Conservation (phyloP, 2,797 vertebrate species). For the Mormyrus hasselquistii region DNA sequence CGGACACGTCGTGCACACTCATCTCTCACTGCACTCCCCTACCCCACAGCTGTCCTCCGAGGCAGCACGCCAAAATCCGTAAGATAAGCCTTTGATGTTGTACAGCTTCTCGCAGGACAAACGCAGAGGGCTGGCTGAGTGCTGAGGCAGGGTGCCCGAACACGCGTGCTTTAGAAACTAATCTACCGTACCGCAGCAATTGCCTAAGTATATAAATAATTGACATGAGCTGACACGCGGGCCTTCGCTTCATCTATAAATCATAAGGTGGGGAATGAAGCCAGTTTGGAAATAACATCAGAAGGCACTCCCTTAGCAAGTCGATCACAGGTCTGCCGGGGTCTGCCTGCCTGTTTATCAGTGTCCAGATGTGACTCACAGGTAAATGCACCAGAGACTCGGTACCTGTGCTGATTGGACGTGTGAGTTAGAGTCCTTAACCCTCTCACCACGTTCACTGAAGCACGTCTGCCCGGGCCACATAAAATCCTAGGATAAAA, state of each 20-base stretch:
- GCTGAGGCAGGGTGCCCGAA: neutral
- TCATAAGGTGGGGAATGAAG: constrained; percentile 2
- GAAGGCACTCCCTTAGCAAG: neutral
- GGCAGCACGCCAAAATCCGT: neutral
- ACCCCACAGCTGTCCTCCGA: neutral
- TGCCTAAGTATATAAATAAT: constrained; percentile 11
- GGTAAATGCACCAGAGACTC: neutral
- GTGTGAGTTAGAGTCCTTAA: neutral
- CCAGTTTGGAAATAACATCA: constrained; percentile 12
- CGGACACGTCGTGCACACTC: neutral
- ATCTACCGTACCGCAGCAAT: constrained; percentile 1
- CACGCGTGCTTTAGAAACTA: constrained; percentile 5
- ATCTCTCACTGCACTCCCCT: neutral
- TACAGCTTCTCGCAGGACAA: neutral
- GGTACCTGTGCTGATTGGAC: neutral
- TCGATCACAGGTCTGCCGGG: constrained; percentile 6
- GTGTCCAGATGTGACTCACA: neutral
- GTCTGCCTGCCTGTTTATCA: constrained; percentile 15
- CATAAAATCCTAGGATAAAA: neutral
- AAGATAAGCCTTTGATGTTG: constrained; percentile 1
- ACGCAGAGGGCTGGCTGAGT: neutral
- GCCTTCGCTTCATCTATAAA: constrained; percentile 19
- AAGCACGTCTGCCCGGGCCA: neutral
- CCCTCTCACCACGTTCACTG: neutral
- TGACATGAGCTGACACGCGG: constrained; percentile 11